Base-by-base conservation (phyloP, 2,113 vertebrate species). In the Gopherus evgoodei region DNA sequence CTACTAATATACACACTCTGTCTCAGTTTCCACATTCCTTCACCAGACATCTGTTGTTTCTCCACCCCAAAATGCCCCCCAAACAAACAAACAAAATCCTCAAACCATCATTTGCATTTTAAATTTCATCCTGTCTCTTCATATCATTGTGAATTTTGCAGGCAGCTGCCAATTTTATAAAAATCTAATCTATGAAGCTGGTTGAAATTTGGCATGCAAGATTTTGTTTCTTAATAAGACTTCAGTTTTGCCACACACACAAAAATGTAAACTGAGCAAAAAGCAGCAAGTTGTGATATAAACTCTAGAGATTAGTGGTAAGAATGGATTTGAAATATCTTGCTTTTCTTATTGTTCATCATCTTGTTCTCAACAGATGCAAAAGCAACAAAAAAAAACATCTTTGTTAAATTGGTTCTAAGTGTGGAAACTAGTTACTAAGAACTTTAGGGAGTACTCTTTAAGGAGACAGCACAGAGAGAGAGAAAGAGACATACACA, bases 1-100 rank as follows among this genome's bases (percentile, higher is more conserved):
- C 87, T 85, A 69, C 49, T 93, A 95, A 93, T 65, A 93, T 31
- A 49, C 81, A 47, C 22, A 81, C 44, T 86, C 53, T 90, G 86
- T 88, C 59, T 59, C 87, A 72, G 72, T 96, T 94, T 96, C 54
- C 94, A 57, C 65, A 93, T 86, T 94, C 59, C 50, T 96, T 81
- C 42, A 90, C n/a, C 80, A 96, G 19, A 90, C 96, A 98, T 95
- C 90, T 97, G 93, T 86, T 93, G 91, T 89, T 91, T 22, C 25
- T 49, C 42, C 49, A 87, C 19, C 52, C 87, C 92, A 86, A 87
- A 81, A 80, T 38, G 11, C 49, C 31, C 31, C 31, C 16, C 62
- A 17, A 94, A 19, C 59, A 94, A 93, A 88, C 14, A 93, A 19
- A 12, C 82, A 86, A 93, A 85, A 96, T 62, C 7, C 4, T 16